These are phyloP conservation scores for Caenorhabditis remanei DNA, from an alignment of 1,140 invertebrate species.

Conservation along the genomic window DNA sequence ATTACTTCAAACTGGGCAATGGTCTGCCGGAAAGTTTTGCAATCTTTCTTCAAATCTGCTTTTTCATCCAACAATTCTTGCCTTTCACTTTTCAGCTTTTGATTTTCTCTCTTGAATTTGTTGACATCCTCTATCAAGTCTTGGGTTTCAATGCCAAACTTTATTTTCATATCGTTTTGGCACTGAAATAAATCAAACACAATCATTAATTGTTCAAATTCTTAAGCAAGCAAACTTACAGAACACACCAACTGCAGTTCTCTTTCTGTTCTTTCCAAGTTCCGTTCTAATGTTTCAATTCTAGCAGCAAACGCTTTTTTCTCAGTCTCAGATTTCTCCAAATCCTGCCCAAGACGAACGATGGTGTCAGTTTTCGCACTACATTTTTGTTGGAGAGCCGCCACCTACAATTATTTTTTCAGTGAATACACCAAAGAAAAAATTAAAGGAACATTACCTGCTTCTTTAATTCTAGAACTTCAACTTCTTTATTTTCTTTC, in stretches of 20 bases:
- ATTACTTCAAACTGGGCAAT: constrained; percentile 61
- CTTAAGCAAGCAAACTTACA: background rate
- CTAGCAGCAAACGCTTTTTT: constrained; percentile 35
- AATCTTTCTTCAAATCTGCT: constrained; percentile 61
- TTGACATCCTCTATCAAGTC: constrained; percentile 51
- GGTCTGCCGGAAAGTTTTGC: constrained; percentile 61
- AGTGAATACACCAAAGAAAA: background rate
- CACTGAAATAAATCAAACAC: background rate
- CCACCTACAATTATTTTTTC: background rate
- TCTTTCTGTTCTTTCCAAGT: constrained; percentile 56
- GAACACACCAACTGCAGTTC: constrained; percentile 15
- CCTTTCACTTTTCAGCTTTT: constrained; percentile 5
- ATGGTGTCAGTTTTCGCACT: constrained; percentile 62
- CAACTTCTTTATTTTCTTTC: constrained; percentile 21
- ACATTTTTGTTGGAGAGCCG: constrained; percentile 50
- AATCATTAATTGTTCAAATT: background rate
- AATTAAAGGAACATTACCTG: background rate
- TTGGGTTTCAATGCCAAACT: constrained; percentile 15
- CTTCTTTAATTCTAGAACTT: constrained; percentile 20
- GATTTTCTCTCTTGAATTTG: constrained; percentile 39
- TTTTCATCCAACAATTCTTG: constrained; percentile 56
- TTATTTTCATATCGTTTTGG: constrained; percentile 24
- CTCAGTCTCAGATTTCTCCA: constrained; percentile 51
- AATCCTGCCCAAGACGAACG: constrained; percentile 56
- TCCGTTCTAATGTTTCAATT: constrained; percentile 54